Evolutionary conservation across 2,113 vertebrate species (phyloP).

Genomic region (Forbesichthys agassizii): DNA sequence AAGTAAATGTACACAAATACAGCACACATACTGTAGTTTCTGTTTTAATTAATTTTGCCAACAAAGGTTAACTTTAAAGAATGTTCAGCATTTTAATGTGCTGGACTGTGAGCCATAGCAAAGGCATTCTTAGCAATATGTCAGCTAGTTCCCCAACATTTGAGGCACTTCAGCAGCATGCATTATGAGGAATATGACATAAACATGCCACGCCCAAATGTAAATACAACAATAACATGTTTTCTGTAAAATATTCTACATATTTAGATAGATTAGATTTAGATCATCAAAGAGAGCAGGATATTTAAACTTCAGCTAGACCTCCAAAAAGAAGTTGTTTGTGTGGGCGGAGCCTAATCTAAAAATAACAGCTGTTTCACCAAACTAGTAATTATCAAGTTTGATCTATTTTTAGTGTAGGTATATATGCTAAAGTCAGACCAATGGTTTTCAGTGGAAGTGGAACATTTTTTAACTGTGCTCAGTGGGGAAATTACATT

Average conservation of each 20-base stretch:
- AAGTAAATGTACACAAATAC: constrained; percentile 72
- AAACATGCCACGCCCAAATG: constrained; percentile 9
- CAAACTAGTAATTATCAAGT: constrained; percentile 46
- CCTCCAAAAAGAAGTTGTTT: constrained; percentile 17
- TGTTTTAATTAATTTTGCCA: neutral
- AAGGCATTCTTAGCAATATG: too few relatives aligned
- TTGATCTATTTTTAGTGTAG: constrained; percentile 26
- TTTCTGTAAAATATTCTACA: neutral
- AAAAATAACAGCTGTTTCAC: constrained; percentile 56
- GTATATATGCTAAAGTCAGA: neutral
- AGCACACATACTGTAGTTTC: neutral
- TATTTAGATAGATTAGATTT: neutral
- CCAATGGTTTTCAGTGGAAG: constrained; percentile 2
- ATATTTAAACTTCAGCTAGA: neutral
- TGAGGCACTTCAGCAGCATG: neutral
- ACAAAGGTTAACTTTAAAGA: too few relatives aligned
- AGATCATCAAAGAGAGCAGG: neutral
- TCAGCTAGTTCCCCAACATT: too few relatives aligned
- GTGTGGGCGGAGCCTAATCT: constrained; percentile 43
- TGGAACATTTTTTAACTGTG: neutral
- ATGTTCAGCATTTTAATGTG: too few relatives aligned
- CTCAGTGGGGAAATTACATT: neutral
- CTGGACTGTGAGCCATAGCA: too few relatives aligned
- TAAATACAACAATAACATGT: neutral
- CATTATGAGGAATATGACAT: constrained; percentile 16